Conservation (phyloP, 1,140 invertebrate genomes). For the Episyrphus balteatus region DNA sequence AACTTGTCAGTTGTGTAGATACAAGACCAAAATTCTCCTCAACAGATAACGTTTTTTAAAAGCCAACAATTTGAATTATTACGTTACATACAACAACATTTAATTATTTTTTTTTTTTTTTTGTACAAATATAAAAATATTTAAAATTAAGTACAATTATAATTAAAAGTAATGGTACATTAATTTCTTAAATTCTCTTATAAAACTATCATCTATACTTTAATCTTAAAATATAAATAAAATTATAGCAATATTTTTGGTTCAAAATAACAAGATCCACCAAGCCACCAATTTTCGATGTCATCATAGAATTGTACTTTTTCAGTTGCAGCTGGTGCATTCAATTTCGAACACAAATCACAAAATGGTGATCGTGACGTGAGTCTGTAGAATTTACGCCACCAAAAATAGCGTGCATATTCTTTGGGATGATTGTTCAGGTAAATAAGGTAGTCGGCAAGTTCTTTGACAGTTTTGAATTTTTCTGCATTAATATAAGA, state of each 20-base stretch:
- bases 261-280: slow-evolving; percentile 17
- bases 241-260: slow-evolving; percentile 15
- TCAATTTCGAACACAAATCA: slow-evolving; percentile 26
- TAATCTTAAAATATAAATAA: not conserved
- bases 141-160: too few species aligned
- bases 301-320: slow-evolving; percentile 23
- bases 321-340: slow-evolving; percentile 12
- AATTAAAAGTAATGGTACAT: too few species aligned
- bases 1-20: too few species aligned
- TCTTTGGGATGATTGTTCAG: slow-evolving; percentile 36
- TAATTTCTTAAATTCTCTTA: too few species aligned
- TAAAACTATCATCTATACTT: too few species aligned
- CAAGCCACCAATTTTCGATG: slow-evolving; percentile 32
- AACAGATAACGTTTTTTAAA: too few species aligned
- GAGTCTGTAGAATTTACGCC: slow-evolving; percentile 38
- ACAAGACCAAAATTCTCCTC: too few species aligned
- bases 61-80: too few species aligned
- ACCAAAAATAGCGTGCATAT: slow-evolving; percentile 43
- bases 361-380: slow-evolving; percentile 23
- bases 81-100: too few species aligned
- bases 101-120: too few species aligned
- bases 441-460: slow-evolving; percentile 42
- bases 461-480: slow-evolving; percentile 38
- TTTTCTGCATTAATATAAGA: slow-evolving; percentile 51
- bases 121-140: too few species aligned